Evolutionary conservation across 1,140 invertebrate species (phyloP).

Genomic region (Bombyx mandarina): DNA sequence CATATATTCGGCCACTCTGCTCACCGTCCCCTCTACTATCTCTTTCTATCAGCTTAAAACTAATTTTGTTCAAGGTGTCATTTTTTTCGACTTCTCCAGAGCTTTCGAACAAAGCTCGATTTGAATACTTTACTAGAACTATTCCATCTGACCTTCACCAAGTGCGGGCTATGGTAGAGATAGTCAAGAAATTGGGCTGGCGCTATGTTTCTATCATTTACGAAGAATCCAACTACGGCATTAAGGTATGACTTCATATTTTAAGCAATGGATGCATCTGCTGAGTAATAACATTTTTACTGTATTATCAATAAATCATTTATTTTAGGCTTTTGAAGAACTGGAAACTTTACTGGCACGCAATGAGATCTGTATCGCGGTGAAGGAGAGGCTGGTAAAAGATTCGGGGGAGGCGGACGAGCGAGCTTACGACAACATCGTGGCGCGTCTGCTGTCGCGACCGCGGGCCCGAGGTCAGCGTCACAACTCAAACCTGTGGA

Average conservation of each 20-base stretch:
- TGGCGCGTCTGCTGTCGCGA: slow-evolving; percentile 84
- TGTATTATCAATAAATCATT: neutral
- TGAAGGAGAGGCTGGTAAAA: slow-evolving; percentile 93
- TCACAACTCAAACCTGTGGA: too few relatives aligned
- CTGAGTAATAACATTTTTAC: too few relatives aligned
- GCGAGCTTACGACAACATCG: slow-evolving; percentile 88
- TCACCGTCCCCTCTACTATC: slow-evolving; percentile 3
- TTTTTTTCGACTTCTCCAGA: slow-evolving; percentile 97
- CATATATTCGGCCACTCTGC: neutral
- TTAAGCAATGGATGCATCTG: neutral
- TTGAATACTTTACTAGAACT: slow-evolving; percentile 95
- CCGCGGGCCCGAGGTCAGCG: slow-evolving; percentile 86
- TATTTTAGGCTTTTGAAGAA: slow-evolving; percentile 89
- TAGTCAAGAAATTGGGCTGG: slow-evolving; percentile 93
- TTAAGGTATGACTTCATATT: slow-evolving; percentile 78
- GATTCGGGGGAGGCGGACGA: slow-evolving; percentile 94
- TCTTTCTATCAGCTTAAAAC: slow-evolving; percentile 13
- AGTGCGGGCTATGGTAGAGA: slow-evolving; percentile 95
- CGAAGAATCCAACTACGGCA: slow-evolving; percentile 97
- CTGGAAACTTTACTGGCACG: slow-evolving; percentile 86
- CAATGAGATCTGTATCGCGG: slow-evolving; percentile 92
- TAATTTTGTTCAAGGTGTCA: slow-evolving; percentile 80
- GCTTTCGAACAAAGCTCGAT: slow-evolving; percentile 94
- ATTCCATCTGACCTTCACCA: slow-evolving; percentile 96
- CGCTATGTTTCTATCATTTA: slow-evolving; percentile 96